These are phyloP conservation scores for Chionis minor DNA, from an alignment of 2,113 vertebrate genomes.

Conservation along the genomic window DNA sequence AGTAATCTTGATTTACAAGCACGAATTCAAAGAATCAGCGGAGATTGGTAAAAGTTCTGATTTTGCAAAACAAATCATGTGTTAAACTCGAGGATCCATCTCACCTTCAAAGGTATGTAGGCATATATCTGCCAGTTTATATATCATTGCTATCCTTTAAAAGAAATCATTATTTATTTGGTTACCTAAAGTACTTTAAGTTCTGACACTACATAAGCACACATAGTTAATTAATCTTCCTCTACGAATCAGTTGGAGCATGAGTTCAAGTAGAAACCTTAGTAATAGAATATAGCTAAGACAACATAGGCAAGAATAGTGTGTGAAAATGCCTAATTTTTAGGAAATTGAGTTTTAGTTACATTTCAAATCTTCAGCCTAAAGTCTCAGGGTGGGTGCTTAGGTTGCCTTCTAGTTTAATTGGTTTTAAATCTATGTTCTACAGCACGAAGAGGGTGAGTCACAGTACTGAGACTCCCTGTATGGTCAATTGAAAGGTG, in stretches of 20 bases:
- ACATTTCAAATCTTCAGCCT: background rate
- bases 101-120: background rate
- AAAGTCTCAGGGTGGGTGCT: background rate
- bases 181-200: background rate
- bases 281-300: background rate
- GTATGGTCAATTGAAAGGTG: background rate
- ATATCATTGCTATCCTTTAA: background rate
- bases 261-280: background rate
- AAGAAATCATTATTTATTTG: background rate
- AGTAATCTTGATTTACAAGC: background rate
- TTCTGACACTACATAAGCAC: background rate
- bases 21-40: background rate
- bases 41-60: background rate
- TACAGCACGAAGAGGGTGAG: background rate
- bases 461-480: background rate
- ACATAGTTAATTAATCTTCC: background rate
- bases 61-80: background rate
- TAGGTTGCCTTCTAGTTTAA: background rate
- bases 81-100: background rate
- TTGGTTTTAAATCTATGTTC: background rate
- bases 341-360: background rate
- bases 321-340: background rate
- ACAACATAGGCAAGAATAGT: background rate
- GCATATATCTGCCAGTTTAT: background rate
- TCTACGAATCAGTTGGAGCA: background rate